These are phyloP conservation scores for Baccha elongata DNA, from an alignment of 2,888 invertebrate species.

Conservation along the genomic window DNA sequence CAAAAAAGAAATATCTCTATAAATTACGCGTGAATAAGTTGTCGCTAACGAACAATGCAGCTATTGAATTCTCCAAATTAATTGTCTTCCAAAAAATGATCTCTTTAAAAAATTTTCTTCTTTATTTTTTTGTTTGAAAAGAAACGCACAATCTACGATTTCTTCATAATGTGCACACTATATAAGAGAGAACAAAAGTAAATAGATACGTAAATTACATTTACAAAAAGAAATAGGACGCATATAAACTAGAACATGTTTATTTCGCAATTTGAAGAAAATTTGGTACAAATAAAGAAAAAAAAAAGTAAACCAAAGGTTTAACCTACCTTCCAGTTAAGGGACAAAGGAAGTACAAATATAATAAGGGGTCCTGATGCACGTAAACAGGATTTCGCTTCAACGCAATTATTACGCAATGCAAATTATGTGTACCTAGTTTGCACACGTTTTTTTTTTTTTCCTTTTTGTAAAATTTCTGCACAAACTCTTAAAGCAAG, in stretches of 20 bases:
- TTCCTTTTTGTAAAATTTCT: neutral
- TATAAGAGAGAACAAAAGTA: too few relatives aligned
- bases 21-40: conserved; percentile 59
- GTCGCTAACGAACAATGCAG: conserved; percentile 41
- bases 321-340: conserved; percentile 3
- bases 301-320: conserved; percentile 15
- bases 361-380: conserved; percentile 61
- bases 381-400: conserved; percentile 54
- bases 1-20: neutral
- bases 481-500: neutral
- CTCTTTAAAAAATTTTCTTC: neutral
- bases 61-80: neutral
- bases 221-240: conserved; percentile 29
- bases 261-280: conserved; percentile 36
- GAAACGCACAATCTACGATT: conserved; percentile 14
- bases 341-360: conserved; percentile 30
- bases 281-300: conserved; percentile 1
- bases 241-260: conserved; percentile 58
- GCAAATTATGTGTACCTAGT: conserved; percentile 26
- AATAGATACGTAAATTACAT: neutral
- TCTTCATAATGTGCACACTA: too few relatives aligned
- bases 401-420: conserved; percentile 60
- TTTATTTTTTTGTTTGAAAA: neutral
- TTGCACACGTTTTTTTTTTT: conserved; percentile 30
- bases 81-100: conserved; percentile 14